Conservation (phyloP, 1,140 invertebrate species). For the Adelges cooleyi region DNA sequence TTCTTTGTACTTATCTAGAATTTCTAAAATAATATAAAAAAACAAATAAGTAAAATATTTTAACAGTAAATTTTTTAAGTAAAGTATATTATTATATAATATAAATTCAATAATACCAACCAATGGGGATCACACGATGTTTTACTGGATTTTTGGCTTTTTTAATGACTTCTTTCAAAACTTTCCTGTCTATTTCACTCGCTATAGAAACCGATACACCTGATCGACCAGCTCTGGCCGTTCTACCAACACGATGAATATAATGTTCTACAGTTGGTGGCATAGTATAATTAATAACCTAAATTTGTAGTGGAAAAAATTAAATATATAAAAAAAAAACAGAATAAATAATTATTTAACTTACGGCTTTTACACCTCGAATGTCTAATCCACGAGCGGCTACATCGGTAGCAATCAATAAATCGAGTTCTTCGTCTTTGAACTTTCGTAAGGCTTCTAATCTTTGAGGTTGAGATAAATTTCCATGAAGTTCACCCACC, state of each 20-base stretch:
- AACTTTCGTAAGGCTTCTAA: constrained; percentile 81
- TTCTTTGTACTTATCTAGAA: constrained; percentile 73
- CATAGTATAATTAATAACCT: constrained; percentile 89
- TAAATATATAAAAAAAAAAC: neutral
- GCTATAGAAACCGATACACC: constrained; percentile 88
- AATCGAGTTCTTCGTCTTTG: constrained; percentile 76
- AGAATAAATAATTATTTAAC: constrained; percentile 24
- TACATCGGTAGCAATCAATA: constrained; percentile 91
- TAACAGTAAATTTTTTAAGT: neutral
- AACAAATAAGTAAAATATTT: neutral
- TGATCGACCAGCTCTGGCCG: constrained; percentile 80
- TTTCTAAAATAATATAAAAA: no score
- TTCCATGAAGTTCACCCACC: constrained; percentile 89
- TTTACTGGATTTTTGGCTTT: constrained; percentile 75
- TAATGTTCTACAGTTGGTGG: constrained; percentile 89
- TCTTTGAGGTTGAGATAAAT: constrained; percentile 83
- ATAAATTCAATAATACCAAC: constrained; percentile 34
- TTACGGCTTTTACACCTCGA: constrained; percentile 81
- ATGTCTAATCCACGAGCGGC: constrained; percentile 95
- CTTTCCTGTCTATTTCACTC: constrained; percentile 76
- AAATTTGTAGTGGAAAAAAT: constrained; percentile 6
- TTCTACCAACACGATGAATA: constrained; percentile 88
- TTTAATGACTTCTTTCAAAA: constrained; percentile 87
- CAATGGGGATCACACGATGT: constrained; percentile 69
- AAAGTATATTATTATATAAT: neutral